Percentiles rank a stretch among this genome's conserved stretches.
Evolutionary conservation across 2,113 vertebrate species (phyloP).

Genomic region (Aix galericulata): DNA sequence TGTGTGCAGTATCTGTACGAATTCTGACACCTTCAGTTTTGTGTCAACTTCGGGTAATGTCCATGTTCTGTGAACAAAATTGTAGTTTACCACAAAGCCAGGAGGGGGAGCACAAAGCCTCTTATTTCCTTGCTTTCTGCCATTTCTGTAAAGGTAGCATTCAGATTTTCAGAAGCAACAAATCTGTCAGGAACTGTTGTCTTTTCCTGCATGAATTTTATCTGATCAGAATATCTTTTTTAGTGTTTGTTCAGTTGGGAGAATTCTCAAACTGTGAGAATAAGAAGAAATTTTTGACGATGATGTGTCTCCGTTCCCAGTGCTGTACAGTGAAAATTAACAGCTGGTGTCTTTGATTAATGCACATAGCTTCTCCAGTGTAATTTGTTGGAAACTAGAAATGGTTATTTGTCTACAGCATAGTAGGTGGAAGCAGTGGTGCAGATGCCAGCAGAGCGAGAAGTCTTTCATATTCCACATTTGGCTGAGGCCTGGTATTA

Average conservation of each 20-base stretch:
- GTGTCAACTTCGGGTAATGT: rapidly evolving
- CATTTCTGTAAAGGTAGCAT: rapidly evolving
- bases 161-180: not conserved
- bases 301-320: not conserved
- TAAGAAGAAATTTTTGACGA: not conserved
- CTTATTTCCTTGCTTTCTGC: rapidly evolving
- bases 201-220: not conserved
- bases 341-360: slow-evolving; percentile 20
- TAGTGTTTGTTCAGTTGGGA: not conserved
- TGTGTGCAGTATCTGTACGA: not conserved
- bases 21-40: rapidly evolving
- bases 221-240: not conserved
- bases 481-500: not conserved
- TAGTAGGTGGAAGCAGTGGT: not conserved
- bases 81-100: not conserved
- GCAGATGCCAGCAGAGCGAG: not conserved
- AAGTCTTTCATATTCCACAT: not conserved
- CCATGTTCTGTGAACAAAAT: rapidly evolving
- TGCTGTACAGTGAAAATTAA: not conserved
- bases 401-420: not conserved
- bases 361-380: not conserved
- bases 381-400: not conserved
- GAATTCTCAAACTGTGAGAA: not conserved
- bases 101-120: slow-evolving; percentile 33
- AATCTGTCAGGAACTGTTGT: not conserved